Conservation (phyloP, 2,113 vertebrate species). For the Mus musculus region GRCm39 chr1:183471001-183471500, state of each 20-base stretch:
- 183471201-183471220: neutral
- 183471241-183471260: too few relatives aligned
- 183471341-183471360: neutral
- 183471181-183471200: neutral
- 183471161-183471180: neutral
- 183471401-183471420: slow-evolving; percentile 46
- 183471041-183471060: neutral
- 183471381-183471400: slow-evolving; percentile 70
- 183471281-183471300: neutral
- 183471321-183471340: neutral
- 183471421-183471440: slow-evolving; percentile 41
- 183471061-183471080: neutral
- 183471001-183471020: neutral
- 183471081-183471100: neutral
- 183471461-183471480: slow-evolving; percentile 71
- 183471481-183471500: slow-evolving; percentile 41
- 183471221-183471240: neutral
- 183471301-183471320: neutral
- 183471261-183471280: neutral
- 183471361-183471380: slow-evolving; percentile 49
- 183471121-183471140: neutral
- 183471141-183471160: neutral
- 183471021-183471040: neutral
- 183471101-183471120: neutral
- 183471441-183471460: slow-evolving; percentile 41